Evolutionary conservation across 2,113 vertebrate species (phyloP).

Genomic region (Todiramphus chloris): DNA sequence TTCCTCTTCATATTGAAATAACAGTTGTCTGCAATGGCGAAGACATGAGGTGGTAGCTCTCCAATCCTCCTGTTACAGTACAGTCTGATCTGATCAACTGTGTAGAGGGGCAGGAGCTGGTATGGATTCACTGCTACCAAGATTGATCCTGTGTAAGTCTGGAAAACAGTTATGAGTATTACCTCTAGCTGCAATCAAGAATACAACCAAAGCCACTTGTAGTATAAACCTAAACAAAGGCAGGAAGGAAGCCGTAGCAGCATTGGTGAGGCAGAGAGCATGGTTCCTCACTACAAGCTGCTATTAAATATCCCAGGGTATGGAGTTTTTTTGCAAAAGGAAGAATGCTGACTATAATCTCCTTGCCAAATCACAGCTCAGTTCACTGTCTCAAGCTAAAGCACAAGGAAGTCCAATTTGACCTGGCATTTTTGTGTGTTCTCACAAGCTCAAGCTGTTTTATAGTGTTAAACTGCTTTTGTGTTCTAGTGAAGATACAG

Average conservation of each 20-base stretch:
- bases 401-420: background rate
- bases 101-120: slow-evolving; percentile 92
- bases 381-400: background rate
- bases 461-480: background rate
- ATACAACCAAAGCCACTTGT: background rate
- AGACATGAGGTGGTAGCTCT: slow-evolving; percentile 92
- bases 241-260: background rate
- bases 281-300: background rate
- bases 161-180: slow-evolving; percentile 5
- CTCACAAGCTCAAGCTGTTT: background rate
- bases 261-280: background rate
- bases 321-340: background rate
- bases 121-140: slow-evolving; percentile 97
- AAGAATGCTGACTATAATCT: background rate
- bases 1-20: slow-evolving; percentile 93
- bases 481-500: background rate
- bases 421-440: background rate
- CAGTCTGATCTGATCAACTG: slow-evolving; percentile 84
- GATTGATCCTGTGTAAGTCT: slow-evolving; percentile 97
- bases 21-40: slow-evolving; percentile 93
- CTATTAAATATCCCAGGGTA: background rate
- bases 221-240: background rate
- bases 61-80: slow-evolving; percentile 88
- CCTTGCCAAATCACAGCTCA: background rate
- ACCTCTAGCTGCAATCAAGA: background rate